Base-by-base conservation (phyloP, 2,797 vertebrate species). In the Xenentodon cancila region DNA sequence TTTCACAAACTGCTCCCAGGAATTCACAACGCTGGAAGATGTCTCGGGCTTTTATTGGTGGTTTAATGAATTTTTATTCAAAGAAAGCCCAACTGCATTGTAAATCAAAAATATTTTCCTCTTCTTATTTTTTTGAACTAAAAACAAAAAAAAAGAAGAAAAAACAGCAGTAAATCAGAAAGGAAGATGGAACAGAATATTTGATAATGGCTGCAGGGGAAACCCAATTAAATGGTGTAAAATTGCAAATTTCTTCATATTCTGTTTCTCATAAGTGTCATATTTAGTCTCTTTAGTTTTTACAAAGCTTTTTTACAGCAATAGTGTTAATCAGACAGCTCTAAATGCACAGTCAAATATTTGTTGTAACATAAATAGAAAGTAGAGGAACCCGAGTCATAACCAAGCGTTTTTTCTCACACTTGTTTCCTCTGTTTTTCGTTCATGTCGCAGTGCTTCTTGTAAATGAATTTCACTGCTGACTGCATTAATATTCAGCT, bases 181-280 rank as follows among this genome's bases (percentile, higher is more conserved):
- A 64, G 50, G 44, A 76, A 65, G 47, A 20, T 18, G 52, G 18
- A 75, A 68, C 7, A 75, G 15, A 71, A 81, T 75, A 71, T 75
- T 73, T 57, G 63, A 73, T 64, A 34, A 40, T 18, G 9, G 5
- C 50, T 73, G 19, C 54, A 54, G 46, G 46, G 59, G 67, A 50
- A 67, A 45, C 45, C 32, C 48, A 32, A 45, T 74, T 47, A 25
- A 46, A 37, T 61, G 22, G 42, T 47, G 19, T 37, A 47, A 68
- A 79, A 63, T 42, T 47, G 37, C 20, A 74, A 49, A 67, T 52
- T 53, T 46, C 32, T 77, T 59, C 58, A 44, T 62, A 22, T 59
- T 68, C 40, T 56, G 17, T 52, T 52, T 27, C 52, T 54, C 16
- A 9, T 48, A 27, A 57, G 13, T 60, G 12, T 20, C 58, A 30